phyloP scores from a whole-genome alignment of 2,888 invertebrate genomes.

The Altica lythri region DNA sequence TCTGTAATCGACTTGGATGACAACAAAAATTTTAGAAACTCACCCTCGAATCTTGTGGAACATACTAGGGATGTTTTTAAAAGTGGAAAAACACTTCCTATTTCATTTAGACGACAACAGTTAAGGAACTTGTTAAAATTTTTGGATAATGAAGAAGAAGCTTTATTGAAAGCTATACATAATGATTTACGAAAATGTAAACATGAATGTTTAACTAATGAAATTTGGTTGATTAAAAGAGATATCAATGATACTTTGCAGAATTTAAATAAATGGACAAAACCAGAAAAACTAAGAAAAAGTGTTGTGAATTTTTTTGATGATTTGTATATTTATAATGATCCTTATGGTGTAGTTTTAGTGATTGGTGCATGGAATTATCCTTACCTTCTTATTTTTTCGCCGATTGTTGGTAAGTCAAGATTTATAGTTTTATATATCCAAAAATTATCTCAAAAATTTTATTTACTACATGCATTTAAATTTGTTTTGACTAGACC shows the following conservation, averaged over 20 bases:
- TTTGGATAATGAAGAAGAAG: conserved; percentile 75
- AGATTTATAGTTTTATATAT: too few relatives aligned
- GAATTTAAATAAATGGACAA: conserved; percentile 77
- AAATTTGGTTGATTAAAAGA: conserved; percentile 75
- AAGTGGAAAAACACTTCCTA: conserved; percentile 76
- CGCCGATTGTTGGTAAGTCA: conserved; percentile 69
- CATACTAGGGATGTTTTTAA: conserved; percentile 68
- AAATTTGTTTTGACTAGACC: too few relatives aligned
- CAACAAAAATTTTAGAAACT: background rate
- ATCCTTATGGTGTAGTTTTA: conserved; percentile 92
- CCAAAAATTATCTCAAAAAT: too few relatives aligned
- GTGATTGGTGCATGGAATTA: conserved; percentile 97
- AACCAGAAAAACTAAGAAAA: conserved; percentile 72
- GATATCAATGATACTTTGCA: conserved; percentile 72
- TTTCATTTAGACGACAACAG: conserved; percentile 74
- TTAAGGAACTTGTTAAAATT: conserved; percentile 47
- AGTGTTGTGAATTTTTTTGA: conserved; percentile 73
- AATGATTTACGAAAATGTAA: conserved; percentile 72
- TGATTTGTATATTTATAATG: conserved; percentile 73
- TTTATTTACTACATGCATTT: too few relatives aligned
- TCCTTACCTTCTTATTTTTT: conserved; percentile 79
- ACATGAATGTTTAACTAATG: conserved; percentile 76
- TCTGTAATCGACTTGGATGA: conserved; percentile 27
- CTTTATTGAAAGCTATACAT: conserved; percentile 71
- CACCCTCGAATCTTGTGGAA: conserved; percentile 30